Evolutionary conservation across 2,113 vertebrate genomes (phyloP), one percentile per base, ranked within the genome.

Genomic region (Centropus bengalensis): DNA sequence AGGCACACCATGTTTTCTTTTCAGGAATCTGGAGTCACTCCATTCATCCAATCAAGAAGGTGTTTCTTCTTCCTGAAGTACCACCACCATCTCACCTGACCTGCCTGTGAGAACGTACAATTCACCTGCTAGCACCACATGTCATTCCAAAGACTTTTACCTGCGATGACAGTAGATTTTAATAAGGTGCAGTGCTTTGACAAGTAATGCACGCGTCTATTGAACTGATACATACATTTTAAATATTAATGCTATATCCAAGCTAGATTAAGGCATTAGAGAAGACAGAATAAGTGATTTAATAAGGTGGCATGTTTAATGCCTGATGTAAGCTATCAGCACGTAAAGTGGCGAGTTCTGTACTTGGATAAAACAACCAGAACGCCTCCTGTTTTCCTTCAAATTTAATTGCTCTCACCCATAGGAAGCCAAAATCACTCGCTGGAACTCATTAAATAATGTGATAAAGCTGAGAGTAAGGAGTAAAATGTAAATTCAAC

Each of bases 171-270:
- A 93, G 62, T 14, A 66, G 27, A 38, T 56, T 90, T 88, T 47
- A 83, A 92, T 68, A 84, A 84, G 40, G 33, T 71, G 27, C 15
- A 73, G 27, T 49, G 69, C 84, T 91, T 79, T 86, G 52, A 12
- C 59, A 92, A 84, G 77, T 69, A 89, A 92, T 60, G 52, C 54
- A 36, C 10, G 12, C 51, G 17, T 38, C 81, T 92, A 21, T 27
- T 82, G 84, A 94, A 75, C 51, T 47, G 71, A 92, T 63, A 79
- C 30, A 76, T 44, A 55, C 3, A 59, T 87, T 94, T 96, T 91
- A 94, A 91, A 80, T 89, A 92, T 89, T 88, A 92, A 93, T 84
- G 40, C 19, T 51, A n/a, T 47, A 91, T 68, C 56, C 76, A 84
- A 91, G 22, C 30, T 66, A 92, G 79, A 92, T 64, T 24, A 84